phyloP scores from a whole-genome alignment of 2,888 invertebrate species.

The Dynastes maya region DNA sequence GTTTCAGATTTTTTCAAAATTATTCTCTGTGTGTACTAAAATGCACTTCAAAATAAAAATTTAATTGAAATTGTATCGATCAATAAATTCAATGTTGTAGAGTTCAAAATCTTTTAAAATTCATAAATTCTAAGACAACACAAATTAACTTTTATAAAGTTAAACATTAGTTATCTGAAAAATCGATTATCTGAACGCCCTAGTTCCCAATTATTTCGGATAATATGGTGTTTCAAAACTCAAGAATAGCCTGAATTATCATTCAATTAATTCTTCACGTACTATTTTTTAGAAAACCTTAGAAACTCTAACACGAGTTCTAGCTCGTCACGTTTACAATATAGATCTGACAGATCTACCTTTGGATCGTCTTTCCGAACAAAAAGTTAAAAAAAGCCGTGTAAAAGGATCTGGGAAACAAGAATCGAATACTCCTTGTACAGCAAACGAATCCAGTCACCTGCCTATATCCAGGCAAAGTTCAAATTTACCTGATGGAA shows the following conservation, averaged over 20 bases:
- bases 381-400: slow-evolving; percentile 81
- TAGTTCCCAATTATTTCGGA: too few relatives aligned
- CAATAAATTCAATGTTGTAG: too few relatives aligned
- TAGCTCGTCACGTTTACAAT: slow-evolving; percentile 95
- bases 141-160: too few relatives aligned
- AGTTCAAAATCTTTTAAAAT: too few relatives aligned
- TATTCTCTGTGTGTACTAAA: too few relatives aligned
- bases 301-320: slow-evolving; percentile 94
- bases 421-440: slow-evolving; percentile 60
- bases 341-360: slow-evolving; percentile 92
- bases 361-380: slow-evolving; percentile 84
- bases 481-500: slow-evolving; percentile 66
- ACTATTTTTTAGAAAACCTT: slow-evolving; percentile 86
- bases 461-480: slow-evolving; percentile 63
- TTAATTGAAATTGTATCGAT: too few relatives aligned
- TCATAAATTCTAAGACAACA: too few relatives aligned
- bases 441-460: slow-evolving; percentile 58
- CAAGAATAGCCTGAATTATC: background rate
- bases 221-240: too few relatives aligned
- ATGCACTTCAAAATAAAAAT: too few relatives aligned
- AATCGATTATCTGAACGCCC: too few relatives aligned
- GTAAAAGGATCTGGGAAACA: slow-evolving; percentile 58
- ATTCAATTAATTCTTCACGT: background rate
- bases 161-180: too few relatives aligned
- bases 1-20: too few relatives aligned